Percentiles rank a stretch among this genome's conserved stretches.
Evolutionary conservation across 2,113 vertebrate genomes (phyloP).

Genomic region (Noturus placidus): DNA sequence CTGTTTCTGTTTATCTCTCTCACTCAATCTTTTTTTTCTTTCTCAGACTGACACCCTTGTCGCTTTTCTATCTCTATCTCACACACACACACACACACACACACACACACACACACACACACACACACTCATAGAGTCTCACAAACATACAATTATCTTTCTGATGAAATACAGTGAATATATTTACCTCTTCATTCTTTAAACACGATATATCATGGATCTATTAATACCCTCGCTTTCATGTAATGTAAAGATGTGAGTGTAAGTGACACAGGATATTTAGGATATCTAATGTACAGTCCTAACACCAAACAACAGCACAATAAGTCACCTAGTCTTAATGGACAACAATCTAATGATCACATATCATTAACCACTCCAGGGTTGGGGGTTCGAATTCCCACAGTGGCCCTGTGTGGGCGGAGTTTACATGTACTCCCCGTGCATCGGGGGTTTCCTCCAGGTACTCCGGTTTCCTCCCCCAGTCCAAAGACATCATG

Average conservation of each 20-base stretch:
- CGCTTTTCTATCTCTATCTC: constrained; percentile 30
- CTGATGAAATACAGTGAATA: constrained; percentile 28
- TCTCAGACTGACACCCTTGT: constrained; percentile 39
- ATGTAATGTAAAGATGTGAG: constrained; percentile 24
- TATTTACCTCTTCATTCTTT: neutral
- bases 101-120: constrained; percentile 29
- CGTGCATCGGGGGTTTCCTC: too few relatives aligned
- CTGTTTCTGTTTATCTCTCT: constrained; percentile 70
- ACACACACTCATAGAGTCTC: constrained; percentile 2
- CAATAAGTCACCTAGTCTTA: too few relatives aligned
- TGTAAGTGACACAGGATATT: too few relatives aligned
- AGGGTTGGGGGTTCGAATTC: too few relatives aligned
- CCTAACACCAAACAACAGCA: too few relatives aligned
- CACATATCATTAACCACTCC: too few relatives aligned
- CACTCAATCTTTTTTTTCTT: constrained; percentile 54
- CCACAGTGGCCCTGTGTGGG: too few relatives aligned
- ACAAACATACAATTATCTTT: constrained; percentile 16
- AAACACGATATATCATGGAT: neutral
- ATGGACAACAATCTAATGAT: too few relatives aligned
- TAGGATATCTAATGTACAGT: too few relatives aligned
- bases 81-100: constrained; percentile 26
- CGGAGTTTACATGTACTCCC: too few relatives aligned
- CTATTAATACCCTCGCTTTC: constrained; percentile 18
- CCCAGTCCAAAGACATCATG: too few relatives aligned
- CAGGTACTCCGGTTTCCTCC: too few relatives aligned